Conservation (phyloP, 2,888 invertebrate genomes). For the Limulus polyphemus region DNA sequence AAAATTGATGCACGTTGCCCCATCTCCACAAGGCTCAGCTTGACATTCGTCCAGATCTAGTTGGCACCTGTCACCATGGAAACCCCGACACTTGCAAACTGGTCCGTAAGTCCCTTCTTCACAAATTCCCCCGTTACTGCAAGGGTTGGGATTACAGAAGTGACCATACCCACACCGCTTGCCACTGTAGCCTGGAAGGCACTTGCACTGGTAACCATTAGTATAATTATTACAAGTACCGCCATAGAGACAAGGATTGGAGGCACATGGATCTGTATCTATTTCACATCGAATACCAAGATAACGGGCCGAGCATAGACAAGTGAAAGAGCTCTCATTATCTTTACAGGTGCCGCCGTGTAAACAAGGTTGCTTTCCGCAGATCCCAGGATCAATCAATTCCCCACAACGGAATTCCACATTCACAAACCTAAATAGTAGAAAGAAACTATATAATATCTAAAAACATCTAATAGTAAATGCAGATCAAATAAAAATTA, state of each 20-base stretch:
- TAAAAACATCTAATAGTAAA: background rate
- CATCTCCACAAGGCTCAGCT: conserved; percentile 70
- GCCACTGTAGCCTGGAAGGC: conserved; percentile 66
- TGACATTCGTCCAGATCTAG: conserved; percentile 73
- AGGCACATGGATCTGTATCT: conserved; percentile 74
- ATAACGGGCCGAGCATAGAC: conserved; percentile 64
- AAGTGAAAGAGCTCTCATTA: conserved; percentile 49
- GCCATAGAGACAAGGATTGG: conserved; percentile 66
- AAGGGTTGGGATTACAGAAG: conserved; percentile 73
- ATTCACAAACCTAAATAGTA: conserved; percentile 43
- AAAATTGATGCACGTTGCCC: conserved; percentile 71
- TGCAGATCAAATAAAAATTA: background rate
- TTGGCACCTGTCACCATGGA: conserved; percentile 65
- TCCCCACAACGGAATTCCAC: conserved; percentile 46
- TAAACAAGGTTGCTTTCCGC: conserved; percentile 63
- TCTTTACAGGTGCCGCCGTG: conserved; percentile 53
- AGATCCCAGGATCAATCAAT: conserved; percentile 51
- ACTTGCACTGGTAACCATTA: conserved; percentile 57
- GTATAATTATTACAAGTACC: conserved; percentile 47
- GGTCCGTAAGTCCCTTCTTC: conserved; percentile 72
- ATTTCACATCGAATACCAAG: conserved; percentile 66
- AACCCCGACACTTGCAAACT: conserved; percentile 68
- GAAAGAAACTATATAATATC: conserved; percentile 42
- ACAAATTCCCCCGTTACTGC: conserved; percentile 70
- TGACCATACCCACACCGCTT: conserved; percentile 72